Percentiles rank a stretch among this genome's conserved stretches.
Evolutionary conservation across 2,797 vertebrate genomes (phyloP).

Genomic region (Aphelocoma californica): DNA sequence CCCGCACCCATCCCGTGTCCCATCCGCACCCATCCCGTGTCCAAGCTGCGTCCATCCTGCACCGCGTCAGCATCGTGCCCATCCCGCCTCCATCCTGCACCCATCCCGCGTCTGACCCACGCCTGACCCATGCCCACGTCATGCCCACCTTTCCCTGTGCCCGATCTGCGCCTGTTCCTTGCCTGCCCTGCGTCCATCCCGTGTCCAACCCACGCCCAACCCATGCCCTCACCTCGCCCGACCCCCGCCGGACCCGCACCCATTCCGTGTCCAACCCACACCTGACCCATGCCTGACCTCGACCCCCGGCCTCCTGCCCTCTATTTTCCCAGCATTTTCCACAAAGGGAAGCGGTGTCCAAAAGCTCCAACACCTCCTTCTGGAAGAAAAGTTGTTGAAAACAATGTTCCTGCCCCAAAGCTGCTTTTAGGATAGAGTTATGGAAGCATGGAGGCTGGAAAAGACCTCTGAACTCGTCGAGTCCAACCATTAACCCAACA

Average conservation of each 20-base stretch:
- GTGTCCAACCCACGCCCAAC: neutral
- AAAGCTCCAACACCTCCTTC: rapidly evolving
- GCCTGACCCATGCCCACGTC: no score
- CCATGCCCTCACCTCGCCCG: neutral
- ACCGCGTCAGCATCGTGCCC: no score
- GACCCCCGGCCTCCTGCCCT: neutral
- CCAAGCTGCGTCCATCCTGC: no score
- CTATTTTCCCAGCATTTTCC: rapidly evolving
- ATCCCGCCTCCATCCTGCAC: neutral
- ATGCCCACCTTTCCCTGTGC: neutral
- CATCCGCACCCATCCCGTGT: no score
- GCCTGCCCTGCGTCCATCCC: neutral
- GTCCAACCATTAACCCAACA: neutral
- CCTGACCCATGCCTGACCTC: neutral
- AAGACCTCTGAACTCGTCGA: rapidly evolving
- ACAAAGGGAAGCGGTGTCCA: neutral
- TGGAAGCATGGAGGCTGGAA: rapidly evolving
- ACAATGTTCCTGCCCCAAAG: neutral
- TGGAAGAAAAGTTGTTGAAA: neutral
- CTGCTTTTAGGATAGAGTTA: rapidly evolving
- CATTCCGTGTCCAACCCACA: rapidly evolving
- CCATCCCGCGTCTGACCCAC: no score
- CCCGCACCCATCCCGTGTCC: no score
- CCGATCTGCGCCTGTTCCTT: neutral
- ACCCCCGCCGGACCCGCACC: rapidly evolving